Conservation (phyloP, 2,797 vertebrate genomes). For the Channa striata region DNA sequence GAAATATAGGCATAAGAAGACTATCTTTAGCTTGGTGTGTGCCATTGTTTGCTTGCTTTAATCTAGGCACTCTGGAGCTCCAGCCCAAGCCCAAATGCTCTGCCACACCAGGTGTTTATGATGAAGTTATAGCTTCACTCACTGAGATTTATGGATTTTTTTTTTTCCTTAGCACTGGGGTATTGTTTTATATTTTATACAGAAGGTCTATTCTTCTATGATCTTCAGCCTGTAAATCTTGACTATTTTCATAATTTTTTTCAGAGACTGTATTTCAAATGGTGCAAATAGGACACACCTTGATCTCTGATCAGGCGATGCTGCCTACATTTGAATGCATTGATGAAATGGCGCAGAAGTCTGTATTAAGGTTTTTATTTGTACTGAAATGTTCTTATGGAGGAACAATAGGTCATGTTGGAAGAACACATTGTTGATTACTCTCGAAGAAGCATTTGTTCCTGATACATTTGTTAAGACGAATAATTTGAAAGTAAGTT, state of each 20-base stretch:
- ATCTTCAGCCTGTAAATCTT: constrained; percentile 76
- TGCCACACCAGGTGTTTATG: constrained; percentile 70
- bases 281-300: constrained; percentile 60
- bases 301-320: constrained; percentile 37
- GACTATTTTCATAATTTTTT: constrained; percentile 79
- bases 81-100: constrained; percentile 62
- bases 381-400: constrained; percentile 54
- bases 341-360: constrained; percentile 56
- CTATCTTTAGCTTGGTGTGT: constrained; percentile 85
- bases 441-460: constrained; percentile 42
- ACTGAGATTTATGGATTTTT: constrained; percentile 71
- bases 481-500: constrained; percentile 39
- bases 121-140: constrained; percentile 73
- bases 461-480: constrained; percentile 15
- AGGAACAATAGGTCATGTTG: constrained; percentile 61
- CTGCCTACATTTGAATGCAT: constrained; percentile 59
- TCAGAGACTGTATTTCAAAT: constrained; percentile 74
- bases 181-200: constrained; percentile 79
- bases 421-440: constrained; percentile 36
- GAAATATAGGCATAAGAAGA: constrained; percentile 93
- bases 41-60: constrained; percentile 76
- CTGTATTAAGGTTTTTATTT: constrained; percentile 55
- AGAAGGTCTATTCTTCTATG: constrained; percentile 77
- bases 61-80: constrained; percentile 65
- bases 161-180: constrained; percentile 72